Evolutionary conservation across 1,140 invertebrate genomes (phyloP).

Genomic region (Matsumurasca onukii): DNA sequence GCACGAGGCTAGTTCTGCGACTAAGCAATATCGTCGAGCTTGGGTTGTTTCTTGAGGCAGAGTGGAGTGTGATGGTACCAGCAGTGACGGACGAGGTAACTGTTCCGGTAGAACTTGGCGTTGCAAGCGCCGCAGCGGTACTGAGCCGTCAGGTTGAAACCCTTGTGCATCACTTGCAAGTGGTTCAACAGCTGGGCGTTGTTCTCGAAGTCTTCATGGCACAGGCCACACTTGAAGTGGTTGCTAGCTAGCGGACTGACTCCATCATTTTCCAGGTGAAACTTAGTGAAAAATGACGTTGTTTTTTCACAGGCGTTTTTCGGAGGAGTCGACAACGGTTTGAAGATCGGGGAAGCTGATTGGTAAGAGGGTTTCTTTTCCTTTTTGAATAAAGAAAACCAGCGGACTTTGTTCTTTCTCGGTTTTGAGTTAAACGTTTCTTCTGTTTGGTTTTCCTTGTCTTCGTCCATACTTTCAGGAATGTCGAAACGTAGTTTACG

Average conservation of each 20-base stretch:
- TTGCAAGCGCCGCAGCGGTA: conserved; percentile 44
- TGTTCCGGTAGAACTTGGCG: conserved; percentile 45
- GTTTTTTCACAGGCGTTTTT: conserved; percentile 16
- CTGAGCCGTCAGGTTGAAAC: conserved; percentile 38
- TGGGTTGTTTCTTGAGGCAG: conserved; percentile 35
- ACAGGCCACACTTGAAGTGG: conserved; percentile 42
- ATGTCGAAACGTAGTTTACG: conserved; percentile 42
- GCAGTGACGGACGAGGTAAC: conserved; percentile 42
- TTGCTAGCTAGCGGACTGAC: conserved; percentile 7
- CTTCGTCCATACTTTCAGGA: conserved; percentile 34
- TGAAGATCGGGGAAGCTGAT: conserved; percentile 7
- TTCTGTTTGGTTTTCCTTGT: conserved; percentile 29
- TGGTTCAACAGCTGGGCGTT: conserved; percentile 41
- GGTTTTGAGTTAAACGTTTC: no score
- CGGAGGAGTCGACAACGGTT: conserved; percentile 7
- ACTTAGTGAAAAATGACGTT: conserved; percentile 10
- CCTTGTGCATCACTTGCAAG: conserved; percentile 37
- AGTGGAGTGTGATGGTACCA: conserved; percentile 42
- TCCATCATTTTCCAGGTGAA: conserved; percentile 21
- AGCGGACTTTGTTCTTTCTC: conserved; percentile 35
- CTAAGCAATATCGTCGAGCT: neutral
- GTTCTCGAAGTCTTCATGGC: conserved; percentile 38
- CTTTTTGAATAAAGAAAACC: conserved; percentile 28
- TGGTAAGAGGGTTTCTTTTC: neutral
- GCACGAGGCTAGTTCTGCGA: neutral